Conservation (phyloP, 2,797 vertebrate genomes). For the Acomys russatus region DNA sequence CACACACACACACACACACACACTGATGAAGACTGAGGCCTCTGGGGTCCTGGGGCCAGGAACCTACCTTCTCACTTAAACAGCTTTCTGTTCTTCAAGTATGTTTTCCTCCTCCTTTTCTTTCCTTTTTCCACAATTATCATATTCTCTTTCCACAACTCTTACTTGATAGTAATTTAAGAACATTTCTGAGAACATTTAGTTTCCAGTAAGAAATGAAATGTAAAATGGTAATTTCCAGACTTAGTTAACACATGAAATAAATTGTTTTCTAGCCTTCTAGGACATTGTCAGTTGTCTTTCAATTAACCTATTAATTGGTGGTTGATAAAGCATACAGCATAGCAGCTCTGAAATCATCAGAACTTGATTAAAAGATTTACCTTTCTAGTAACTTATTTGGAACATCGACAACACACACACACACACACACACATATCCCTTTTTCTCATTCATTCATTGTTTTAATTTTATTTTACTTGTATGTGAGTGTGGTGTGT, state of each 20-base stretch:
- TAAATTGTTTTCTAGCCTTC: neutral
- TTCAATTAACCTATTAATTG: conserved; percentile 24
- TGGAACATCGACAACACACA: neutral
- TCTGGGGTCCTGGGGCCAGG: neutral
- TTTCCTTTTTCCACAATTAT: neutral
- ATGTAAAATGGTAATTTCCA: neutral
- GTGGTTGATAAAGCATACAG: neutral
- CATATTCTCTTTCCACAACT: neutral
- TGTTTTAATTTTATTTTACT: neutral
- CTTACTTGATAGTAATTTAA: neutral
- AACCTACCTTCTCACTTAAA: neutral
- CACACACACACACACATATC: neutral
- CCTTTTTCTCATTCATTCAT: neutral
- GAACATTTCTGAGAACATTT: neutral
- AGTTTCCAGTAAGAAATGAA: conserved; percentile 21
- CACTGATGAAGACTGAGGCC: neutral
- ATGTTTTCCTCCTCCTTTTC: neutral
- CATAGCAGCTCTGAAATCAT: neutral
- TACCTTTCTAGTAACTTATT: neutral
- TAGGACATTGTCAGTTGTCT: neutral
- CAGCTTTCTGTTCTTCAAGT: neutral
- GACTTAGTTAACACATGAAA: neutral
- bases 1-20: neutral
- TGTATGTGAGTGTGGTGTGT: neutral
- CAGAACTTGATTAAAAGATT: neutral